These are phyloP conservation scores for Papilio aristodemus DNA, from an alignment of 1,140 invertebrate genomes.

Conservation along the genomic window DNA sequence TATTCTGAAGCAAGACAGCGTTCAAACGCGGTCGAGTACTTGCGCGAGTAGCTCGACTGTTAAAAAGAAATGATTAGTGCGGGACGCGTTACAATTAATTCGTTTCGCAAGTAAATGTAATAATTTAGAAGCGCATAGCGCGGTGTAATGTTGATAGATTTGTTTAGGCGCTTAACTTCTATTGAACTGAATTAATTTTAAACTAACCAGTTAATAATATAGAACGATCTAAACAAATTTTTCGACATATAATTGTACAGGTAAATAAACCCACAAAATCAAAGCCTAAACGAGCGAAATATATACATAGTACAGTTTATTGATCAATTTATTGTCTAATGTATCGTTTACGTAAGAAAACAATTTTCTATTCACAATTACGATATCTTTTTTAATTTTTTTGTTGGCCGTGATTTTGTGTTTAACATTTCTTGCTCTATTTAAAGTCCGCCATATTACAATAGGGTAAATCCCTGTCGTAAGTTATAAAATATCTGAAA, in stretches of 20 bases:
- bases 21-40: conserved; percentile 71
- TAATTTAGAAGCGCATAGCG: conserved; percentile 56
- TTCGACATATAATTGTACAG: conserved; percentile 52
- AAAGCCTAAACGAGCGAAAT: conserved; percentile 42
- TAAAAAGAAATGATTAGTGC: conserved; percentile 75
- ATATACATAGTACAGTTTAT: conserved; percentile 16
- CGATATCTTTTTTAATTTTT: background rate
- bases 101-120: conserved; percentile 47
- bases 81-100: conserved; percentile 41
- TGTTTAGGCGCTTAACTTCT: conserved; percentile 54
- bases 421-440: background rate
- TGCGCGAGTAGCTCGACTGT: conserved; percentile 67
- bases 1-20: conserved; percentile 71
- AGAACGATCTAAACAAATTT: conserved; percentile 63
- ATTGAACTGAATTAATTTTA: conserved; percentile 57
- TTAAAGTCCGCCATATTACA: background rate
- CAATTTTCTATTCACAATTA: background rate
- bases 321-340: conserved; percentile 36
- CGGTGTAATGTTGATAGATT: conserved; percentile 51
- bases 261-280: conserved; percentile 43
- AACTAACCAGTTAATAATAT: conserved; percentile 53
- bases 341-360: conserved; percentile 4
- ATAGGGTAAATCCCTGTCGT: background rate
- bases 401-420: background rate
- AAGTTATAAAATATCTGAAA: background rate